Base-by-base conservation (phyloP, 2,888 invertebrate genomes). In the Geotrupes spiniger region DNA sequence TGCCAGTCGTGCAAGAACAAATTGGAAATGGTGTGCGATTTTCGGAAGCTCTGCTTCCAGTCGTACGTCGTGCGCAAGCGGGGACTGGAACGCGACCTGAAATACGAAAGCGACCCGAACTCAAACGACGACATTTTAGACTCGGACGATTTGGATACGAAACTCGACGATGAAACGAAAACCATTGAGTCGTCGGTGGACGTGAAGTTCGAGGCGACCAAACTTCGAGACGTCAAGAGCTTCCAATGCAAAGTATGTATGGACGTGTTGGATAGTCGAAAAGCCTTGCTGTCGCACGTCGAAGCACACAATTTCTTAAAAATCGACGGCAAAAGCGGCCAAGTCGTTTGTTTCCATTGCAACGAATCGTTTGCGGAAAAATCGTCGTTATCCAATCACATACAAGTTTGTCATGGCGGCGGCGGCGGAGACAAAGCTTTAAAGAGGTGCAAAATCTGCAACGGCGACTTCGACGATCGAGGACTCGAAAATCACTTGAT, bases 31-130 rank as follows among this genome's bases (percentile, higher is more conserved):
- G 57, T 61, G 1, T 62, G 59, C 43, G 52, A 52, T n/a, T 69
- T 69, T 51, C 58, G 62, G 41, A 54, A 60, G 39, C 48, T 61
- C 16, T 69, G 68, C 52, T 56, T 68, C 14, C 57, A 56, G 11
- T 65, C 68, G 2, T 44, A 39, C 25, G 33, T 36, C 10, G 27
- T 33, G 8, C 33, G 15, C 14, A 33, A 33, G 14, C 33, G 33
- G 27, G 6, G 6, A 21, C 3, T 4, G 6, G 37, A 42, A 46
- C 36, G n/a, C n/a, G n/a, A 42, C 17, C 26, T 46, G 38, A 40
- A 28, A 16, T 31, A 51, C 12, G 45, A 36, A 37, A 50, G 45
- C 28, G 41, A 39, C 8, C 27, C 15, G 5, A 42, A 39, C 4
- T 29, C 44, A 9, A 16, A 28, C 25, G 43, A 31, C 41, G 31